These are phyloP conservation scores for Lanistes nyassanus DNA, from an alignment of 1,140 invertebrate species.

Conservation along the genomic window DNA sequence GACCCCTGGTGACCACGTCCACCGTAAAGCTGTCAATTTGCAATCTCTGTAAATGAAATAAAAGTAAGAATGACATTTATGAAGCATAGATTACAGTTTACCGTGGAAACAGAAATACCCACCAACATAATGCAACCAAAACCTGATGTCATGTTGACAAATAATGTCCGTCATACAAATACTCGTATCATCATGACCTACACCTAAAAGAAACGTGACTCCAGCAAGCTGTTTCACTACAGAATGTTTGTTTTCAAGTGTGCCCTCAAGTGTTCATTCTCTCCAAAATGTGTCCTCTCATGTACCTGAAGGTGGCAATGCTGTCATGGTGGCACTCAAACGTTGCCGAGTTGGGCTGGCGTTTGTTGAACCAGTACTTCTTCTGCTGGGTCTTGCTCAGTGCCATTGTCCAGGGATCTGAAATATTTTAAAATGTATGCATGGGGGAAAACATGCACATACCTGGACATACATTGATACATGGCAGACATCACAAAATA, in stretches of 20 bases:
- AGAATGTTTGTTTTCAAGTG: not conserved
- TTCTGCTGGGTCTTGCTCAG: constrained; percentile 64
- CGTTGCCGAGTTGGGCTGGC: constrained; percentile 51
- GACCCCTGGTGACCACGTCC: constrained; percentile 47
- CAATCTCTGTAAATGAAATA: constrained; percentile 45
- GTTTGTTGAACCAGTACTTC: constrained; percentile 71
- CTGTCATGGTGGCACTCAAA: constrained; percentile 66
- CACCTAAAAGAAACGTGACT: too few species aligned
- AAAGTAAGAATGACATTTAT: not conserved
- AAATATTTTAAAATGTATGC: not conserved
- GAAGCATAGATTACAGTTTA: not conserved
- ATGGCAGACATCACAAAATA: not conserved
- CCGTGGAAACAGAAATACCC: not conserved
- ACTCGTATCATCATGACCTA: too few species aligned
- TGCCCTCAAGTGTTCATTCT: not conserved
- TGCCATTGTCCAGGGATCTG: constrained; percentile 70
- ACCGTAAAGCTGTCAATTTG: constrained; percentile 40
- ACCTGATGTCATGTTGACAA: not conserved
- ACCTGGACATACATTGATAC: not conserved
- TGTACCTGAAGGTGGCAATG: constrained; percentile 61
- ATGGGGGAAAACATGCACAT: not conserved
- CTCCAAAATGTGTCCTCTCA: constrained; percentile 7
- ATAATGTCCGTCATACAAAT: too few species aligned
- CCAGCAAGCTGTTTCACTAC: not conserved
- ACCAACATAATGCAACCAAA: not conserved